These are phyloP conservation scores for Pachypeltis micranthus DNA, from an alignment of 1,140 invertebrate species.

Conservation along the genomic window DNA sequence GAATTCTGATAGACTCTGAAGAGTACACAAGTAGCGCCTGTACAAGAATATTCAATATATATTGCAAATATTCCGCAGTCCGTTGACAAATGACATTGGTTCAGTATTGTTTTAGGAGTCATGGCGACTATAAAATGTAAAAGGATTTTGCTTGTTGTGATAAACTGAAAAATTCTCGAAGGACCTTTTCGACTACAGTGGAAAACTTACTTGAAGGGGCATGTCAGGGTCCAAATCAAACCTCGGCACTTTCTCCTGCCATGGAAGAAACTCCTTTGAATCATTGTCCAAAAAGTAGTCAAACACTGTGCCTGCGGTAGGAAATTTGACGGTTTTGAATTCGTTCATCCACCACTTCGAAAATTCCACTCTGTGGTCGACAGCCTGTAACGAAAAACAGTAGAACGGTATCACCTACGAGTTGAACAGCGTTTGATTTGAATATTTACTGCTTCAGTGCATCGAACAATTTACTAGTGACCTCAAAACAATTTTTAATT, in stretches of 20 bases:
- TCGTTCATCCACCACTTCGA: constrained; percentile 96
- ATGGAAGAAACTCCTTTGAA: constrained; percentile 76
- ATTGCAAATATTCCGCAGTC: too few species aligned
- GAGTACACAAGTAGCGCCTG: constrained; percentile 86
- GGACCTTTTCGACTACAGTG: too few species aligned
- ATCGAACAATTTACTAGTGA: too few species aligned
- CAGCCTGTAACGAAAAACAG: constrained; percentile 36
- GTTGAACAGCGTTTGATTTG: too few species aligned
- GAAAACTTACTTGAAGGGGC: constrained; percentile 70
- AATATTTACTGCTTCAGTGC: too few species aligned
- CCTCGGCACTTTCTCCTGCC: constrained; percentile 76
- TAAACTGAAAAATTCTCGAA: too few species aligned
- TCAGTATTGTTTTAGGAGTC: too few species aligned
- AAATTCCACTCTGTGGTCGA: constrained; percentile 71
- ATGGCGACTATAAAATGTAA: too few species aligned
- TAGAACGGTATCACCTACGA: constrained; percentile 12
- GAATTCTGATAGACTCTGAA: constrained; percentile 77
- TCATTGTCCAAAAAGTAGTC: constrained; percentile 89
- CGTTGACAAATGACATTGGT: too few species aligned
- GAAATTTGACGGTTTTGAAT: constrained; percentile 91
- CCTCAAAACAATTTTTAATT: too few species aligned
- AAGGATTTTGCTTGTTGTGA: too few species aligned
- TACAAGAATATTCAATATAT: too few species aligned
- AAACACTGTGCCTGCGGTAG: constrained; percentile 79
- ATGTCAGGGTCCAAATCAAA: constrained; percentile 87